Base-by-base conservation (phyloP, 2,113 vertebrate genomes). In the Urocitellus parryii region DNA sequence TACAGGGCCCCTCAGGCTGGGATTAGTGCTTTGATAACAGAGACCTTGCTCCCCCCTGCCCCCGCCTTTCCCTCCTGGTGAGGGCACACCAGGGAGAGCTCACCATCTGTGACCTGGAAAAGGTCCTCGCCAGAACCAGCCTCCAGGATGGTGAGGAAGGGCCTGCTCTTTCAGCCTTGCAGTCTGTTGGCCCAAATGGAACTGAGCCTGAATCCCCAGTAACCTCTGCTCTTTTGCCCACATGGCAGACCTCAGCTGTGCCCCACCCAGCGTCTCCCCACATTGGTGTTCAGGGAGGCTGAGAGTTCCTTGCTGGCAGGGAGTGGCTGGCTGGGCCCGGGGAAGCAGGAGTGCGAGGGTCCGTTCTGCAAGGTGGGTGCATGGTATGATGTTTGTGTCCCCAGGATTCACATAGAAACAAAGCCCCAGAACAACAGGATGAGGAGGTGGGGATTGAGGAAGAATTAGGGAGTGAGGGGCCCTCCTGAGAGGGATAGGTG, bases 51-150 rank as follows among this genome's bases (percentile, higher is more conserved):
- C 22, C 53, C 8, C 45, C 8, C 45, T 7, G 34, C 39, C 24
- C 37, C 29, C 4, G 51, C 51, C 77, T 11, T 39, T 92, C 51
- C 58, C 13, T 11, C 16, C 29, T 17, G 5, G 8, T 1, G n/a
- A 56, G 34, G 34, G 53, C 17, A 1, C 5, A 9, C 45, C 45
- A 45, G 42, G 0, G 25, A 65, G n/a, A 67, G 56, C n/a, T 4
- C 0, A 6, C 14, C 48, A 53, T 45, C 45, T 77, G 12, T 14
- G n/a, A 0, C 37, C 65, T 42, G 0, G 48, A 13, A 37, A 34
- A 0, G 22, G 6, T 8, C 32, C 20, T 42, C 11, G 32, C 16
- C 10, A 5, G 83, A 27, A 24, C 53, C 63, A 14, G 48, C 48
- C n/a, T 86, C 32, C 22, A 24, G 61, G 13, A 29, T 29, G 18